These are phyloP conservation scores for Perca flavescens DNA, from an alignment of 2,113 vertebrate genomes.

Conservation along the genomic window DNA sequence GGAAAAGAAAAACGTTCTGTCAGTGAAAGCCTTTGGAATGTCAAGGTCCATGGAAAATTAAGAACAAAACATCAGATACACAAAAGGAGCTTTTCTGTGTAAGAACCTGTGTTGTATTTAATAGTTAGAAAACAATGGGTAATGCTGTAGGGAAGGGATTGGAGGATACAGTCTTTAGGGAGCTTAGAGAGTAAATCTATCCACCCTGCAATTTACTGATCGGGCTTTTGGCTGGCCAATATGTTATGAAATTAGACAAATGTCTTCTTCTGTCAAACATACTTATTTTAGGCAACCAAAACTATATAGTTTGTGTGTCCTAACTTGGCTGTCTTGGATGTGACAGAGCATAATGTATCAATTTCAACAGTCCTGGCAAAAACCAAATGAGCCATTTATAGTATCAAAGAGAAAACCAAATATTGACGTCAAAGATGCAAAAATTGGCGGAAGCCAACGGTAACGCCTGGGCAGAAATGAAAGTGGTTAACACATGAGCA, in stretches of 20 bases:
- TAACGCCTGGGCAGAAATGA: constrained; percentile 36
- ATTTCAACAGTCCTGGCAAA: constrained; percentile 37
- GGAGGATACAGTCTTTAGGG: constrained; percentile 47
- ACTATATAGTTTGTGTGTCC: constrained; percentile 26
- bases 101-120: constrained; percentile 43
- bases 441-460: constrained; percentile 14
- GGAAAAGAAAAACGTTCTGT: constrained; percentile 35
- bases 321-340: constrained; percentile 22
- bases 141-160: constrained; percentile 30
- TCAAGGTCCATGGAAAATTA: constrained; percentile 49
- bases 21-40: constrained; percentile 62
- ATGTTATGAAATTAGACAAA: constrained; percentile 54
- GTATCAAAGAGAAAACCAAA: constrained; percentile 49
- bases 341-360: constrained; percentile 37
- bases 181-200: constrained; percentile 57
- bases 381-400: constrained; percentile 37
- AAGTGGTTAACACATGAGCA: constrained; percentile 21
- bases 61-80: constrained; percentile 64
- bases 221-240: constrained; percentile 26
- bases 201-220: constrained; percentile 54
- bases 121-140: constrained; percentile 35
- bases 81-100: constrained; percentile 39
- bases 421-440: constrained; percentile 55
- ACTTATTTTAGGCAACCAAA: constrained; percentile 47
- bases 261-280: constrained; percentile 52